A percentile compares a stretch with the other conserved stretches of the same genome.
These are phyloP conservation scores for Gryon sp. DNA, from an alignment of 1,140 invertebrate genomes.

Conservation along the genomic window DNA sequence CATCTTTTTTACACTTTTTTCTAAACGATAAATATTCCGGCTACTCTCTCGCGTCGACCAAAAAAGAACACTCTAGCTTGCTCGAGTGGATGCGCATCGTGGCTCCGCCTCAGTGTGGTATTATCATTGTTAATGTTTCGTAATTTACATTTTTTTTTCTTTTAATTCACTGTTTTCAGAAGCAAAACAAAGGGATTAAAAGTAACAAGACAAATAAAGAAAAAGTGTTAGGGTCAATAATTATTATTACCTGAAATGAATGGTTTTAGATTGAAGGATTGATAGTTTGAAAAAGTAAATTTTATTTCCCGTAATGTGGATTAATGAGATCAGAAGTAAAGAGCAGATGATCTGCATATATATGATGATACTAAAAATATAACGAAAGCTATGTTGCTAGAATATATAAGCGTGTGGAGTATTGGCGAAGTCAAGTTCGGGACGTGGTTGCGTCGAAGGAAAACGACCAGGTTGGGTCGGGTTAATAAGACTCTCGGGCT, in stretches of 20 bases:
- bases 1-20: slow-evolving; percentile 39
- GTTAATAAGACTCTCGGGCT: slow-evolving; percentile 62
- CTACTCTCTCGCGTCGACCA: slow-evolving; percentile 23
- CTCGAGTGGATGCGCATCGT: slow-evolving; percentile 9
- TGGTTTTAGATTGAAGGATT: too few relatives aligned
- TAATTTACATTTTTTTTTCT: slow-evolving; percentile 28
- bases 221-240: too few relatives aligned
- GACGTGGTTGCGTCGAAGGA: slow-evolving; percentile 43
- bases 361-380: too few relatives aligned
- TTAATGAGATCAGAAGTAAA: too few relatives aligned
- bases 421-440: neutral
- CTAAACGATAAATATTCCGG: slow-evolving; percentile 55
- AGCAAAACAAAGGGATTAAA: neutral
- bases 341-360: too few relatives aligned
- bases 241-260: too few relatives aligned
- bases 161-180: neutral
- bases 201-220: neutral
- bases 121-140: slow-evolving; percentile 33
- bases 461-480: slow-evolving; percentile 49
- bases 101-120: slow-evolving; percentile 3
- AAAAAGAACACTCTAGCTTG: slow-evolving; percentile 45
- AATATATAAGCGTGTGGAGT: too few relatives aligned
- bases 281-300: too few relatives aligned
- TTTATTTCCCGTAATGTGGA: too few relatives aligned
- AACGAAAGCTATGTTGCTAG: too few relatives aligned